Base-by-base conservation (phyloP, 2,888 invertebrate genomes). In the Acleris sparsana region DNA sequence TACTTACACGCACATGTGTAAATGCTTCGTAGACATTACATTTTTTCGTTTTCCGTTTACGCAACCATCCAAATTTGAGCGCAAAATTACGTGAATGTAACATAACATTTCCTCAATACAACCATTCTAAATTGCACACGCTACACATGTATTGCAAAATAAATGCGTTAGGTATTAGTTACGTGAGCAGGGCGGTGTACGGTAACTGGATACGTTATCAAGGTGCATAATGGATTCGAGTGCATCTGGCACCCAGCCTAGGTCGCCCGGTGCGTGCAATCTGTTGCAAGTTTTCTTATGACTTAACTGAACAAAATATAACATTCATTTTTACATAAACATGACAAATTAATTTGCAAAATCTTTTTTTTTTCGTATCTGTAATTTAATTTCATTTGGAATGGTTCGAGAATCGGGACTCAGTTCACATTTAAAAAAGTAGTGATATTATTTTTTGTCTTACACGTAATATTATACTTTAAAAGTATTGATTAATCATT, bases 191-290 rank as follows among this genome's bases (percentile, higher is more conserved):
- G 48, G 62, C 53, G 56, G 55, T 39, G 58, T 56, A 62, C 58
- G 1, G 64, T 60, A 63, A 63, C 48, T 44, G 58, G 58, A 61
- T 61, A 57, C 39, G 52, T 46, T 63, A 61, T 53, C 60, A 33
- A 51, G 20, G 33, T 57, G 46, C 75, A 57, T 59, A 59, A 59
- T 55, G 58, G 33, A 60, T 46, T 44, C 56, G 33, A 56, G 69
- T 60, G 62, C 73, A 72, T 73, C 77, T 78, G 80, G 73, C 80
- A 72, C 66, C 61, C 58, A 68, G 75, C 76, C 78, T 78, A 77
- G 77, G 73, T 79, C 78, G 73, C 67, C 76, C 67, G 55, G 67
- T 70, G 57, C 44, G 55, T 56, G 7, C 46, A 22, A 52, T 53
- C 29, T 39, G 13, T 43, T 25, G 20, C 39, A 48, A 25, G 48